A percentile compares a stretch with the other conserved stretches of the same genome.
Conservation (phyloP, 2,113 vertebrate genomes). For the Hippocampus mohnikei region DNA sequence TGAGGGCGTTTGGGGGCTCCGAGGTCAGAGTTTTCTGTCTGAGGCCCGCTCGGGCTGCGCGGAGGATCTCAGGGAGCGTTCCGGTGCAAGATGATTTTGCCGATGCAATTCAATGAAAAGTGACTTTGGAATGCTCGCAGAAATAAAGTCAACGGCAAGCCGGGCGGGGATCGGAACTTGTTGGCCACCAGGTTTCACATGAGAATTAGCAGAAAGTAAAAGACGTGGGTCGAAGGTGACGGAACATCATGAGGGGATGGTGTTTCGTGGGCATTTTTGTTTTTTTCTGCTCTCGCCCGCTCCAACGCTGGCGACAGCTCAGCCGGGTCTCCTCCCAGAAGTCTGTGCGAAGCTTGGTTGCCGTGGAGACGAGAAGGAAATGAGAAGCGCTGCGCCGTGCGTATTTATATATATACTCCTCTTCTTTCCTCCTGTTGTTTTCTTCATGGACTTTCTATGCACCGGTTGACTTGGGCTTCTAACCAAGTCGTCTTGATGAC, state of each 20-base stretch:
- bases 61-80: background rate
- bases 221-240: constrained; percentile 17
- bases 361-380: constrained; percentile 59
- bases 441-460: constrained; percentile 37
- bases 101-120: background rate
- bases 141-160: constrained; percentile 11
- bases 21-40: constrained; percentile 2
- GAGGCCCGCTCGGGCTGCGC: background rate
- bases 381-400: constrained; percentile 35
- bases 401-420: constrained; percentile 29
- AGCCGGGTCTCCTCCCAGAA: constrained; percentile 50
- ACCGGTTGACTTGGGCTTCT: constrained; percentile 35
- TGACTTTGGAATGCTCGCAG: background rate
- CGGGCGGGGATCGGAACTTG: constrained; percentile 13
- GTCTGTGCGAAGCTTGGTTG: constrained; percentile 61
- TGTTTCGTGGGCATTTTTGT: constrained; percentile 42
- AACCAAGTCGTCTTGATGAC: constrained; percentile 54
- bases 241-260: constrained; percentile 20
- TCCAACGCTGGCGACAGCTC: constrained; percentile 38
- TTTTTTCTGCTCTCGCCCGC: constrained; percentile 27
- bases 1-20: constrained; percentile 13
- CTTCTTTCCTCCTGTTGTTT: constrained; percentile 25
- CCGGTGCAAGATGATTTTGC: background rate
- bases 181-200: constrained; percentile 26
- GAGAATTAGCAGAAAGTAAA: constrained; percentile 24